Evolutionary conservation across 2,113 vertebrate genomes (phyloP).

Genomic region (Plectropomus leopardus): DNA sequence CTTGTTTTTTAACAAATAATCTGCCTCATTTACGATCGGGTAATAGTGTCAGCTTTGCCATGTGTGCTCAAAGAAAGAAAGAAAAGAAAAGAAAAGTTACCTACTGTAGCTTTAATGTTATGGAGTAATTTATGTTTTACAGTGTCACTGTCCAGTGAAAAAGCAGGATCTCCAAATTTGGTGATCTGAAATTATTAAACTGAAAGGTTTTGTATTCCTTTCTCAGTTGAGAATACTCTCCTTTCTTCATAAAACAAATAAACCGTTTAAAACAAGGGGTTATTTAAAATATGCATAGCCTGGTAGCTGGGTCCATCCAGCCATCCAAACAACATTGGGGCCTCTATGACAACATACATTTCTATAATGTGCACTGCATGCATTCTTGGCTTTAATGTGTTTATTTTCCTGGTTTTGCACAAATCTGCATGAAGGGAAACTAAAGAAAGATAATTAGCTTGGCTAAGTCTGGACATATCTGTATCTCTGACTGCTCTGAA

Average conservation of each 20-base stretch:
- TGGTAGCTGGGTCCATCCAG: background rate
- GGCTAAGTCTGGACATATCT: background rate
- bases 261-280: no score
- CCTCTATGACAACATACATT: background rate
- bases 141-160: background rate
- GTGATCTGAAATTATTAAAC: background rate
- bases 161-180: background rate
- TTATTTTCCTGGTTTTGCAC: constrained; percentile 21
- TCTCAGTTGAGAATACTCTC: background rate
- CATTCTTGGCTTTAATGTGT: constrained; percentile 23
- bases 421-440: background rate
- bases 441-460: background rate
- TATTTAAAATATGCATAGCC: no score
- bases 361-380: background rate
- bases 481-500: constrained; percentile 4
- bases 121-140: background rate
- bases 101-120: no score
- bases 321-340: background rate
- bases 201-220: background rate
- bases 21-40: no score
- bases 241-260: no score
- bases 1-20: no score
- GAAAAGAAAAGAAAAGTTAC: no score
- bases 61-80: no score
- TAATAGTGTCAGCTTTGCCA: no score